phyloP scores from a whole-genome alignment of 2,888 invertebrate species.

The Yponomeuta sedellus region DNA sequence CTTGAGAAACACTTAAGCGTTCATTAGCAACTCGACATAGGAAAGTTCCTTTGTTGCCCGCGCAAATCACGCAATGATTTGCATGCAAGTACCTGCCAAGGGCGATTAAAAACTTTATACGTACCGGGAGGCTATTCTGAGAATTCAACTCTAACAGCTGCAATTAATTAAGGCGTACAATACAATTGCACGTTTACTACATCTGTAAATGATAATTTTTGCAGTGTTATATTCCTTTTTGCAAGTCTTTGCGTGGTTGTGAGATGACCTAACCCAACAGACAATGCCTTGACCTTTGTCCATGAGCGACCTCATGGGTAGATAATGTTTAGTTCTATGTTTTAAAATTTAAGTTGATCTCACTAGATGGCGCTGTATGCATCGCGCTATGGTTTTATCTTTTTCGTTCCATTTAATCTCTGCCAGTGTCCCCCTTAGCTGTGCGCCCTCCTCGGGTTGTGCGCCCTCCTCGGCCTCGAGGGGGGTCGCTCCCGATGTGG shows the following conservation, averaged over 20 bases:
- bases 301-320: background rate
- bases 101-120: background rate
- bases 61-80: constrained; percentile 14
- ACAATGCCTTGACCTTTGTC: background rate
- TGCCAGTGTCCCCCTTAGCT: too few species aligned
- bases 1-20: constrained; percentile 7
- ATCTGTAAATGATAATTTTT: too few species aligned
- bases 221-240: background rate
- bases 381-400: too few species aligned
- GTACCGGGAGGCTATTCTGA: background rate
- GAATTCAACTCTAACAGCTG: background rate
- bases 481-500: too few species aligned
- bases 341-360: too few species aligned
- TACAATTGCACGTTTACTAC: too few species aligned
- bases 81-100: constrained; percentile 16
- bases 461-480: too few species aligned
- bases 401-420: too few species aligned
- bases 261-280: background rate
- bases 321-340: too few species aligned
- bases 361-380: too few species aligned
- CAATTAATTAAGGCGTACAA: too few species aligned
- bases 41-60: constrained; percentile 18
- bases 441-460: too few species aligned
- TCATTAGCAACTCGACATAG: constrained; percentile 6
- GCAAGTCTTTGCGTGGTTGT: background rate